Evolutionary conservation across 2,888 invertebrate genomes (phyloP), one percentile per base, ranked within the genome.

Genomic region (Dorcus hopei): DNA sequence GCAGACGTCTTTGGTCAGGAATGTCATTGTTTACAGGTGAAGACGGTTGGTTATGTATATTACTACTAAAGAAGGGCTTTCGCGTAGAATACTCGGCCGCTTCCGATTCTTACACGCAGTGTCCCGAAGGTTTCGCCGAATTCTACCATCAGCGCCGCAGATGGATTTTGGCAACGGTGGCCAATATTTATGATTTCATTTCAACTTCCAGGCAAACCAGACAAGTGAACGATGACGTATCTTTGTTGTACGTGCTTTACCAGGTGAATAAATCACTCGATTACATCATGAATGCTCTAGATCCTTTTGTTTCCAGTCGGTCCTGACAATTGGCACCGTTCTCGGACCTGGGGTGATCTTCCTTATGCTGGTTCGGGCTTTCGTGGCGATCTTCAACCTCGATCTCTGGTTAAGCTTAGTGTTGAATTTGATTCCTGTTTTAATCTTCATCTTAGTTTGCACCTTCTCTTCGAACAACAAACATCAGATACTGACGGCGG

Each of bases 121-220:
- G 95, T 33, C 97, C 97, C 0, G 96, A 97, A 80, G 85, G 85
- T 16, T 97, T 97, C 77, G 87, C 87, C 65, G 96, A 96, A 77
- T 97, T 97, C 80, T 97, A 89, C 79, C 94, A 95, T 78, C 97
- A 97, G 77, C 85, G 97, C 9, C 85, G 97, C 9, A 86, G 97
- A 42, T 97, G 97, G 97, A 93, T 95, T 61, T 96, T 97, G 1
- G 97, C 97, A 1, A 97, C 97, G 0, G 90, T 95, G 77, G 96
- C 95, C 38, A 97, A 97, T 75, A 95, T 97, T 68, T 82, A 95
- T 65, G 97, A 97, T 78, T 82, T 97, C 58, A 80, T 95, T 0
- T 82, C 83, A 9, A 90, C 93, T 74, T 88, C 90, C 63, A 87
- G 89, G 67, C 83, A 85, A 60, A 93, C 94, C 2, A 87, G 94